These are phyloP conservation scores for Anoplius nigerrimus DNA, from an alignment of 2,888 invertebrate species.

Conservation along the genomic window DNA sequence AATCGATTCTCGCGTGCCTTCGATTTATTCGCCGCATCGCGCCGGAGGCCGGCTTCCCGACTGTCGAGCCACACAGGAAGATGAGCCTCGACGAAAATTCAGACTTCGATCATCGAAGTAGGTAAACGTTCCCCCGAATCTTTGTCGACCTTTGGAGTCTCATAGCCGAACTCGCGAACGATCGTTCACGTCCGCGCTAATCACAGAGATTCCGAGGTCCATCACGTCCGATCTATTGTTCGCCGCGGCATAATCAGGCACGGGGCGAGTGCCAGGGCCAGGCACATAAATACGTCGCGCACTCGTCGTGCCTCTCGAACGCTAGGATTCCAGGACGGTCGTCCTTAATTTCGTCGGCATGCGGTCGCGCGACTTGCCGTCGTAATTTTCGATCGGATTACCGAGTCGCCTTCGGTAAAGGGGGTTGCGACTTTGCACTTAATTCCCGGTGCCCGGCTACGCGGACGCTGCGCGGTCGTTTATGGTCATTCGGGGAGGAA, in stretches of 20 bases:
- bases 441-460: conserved; percentile 43
- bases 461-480: conserved; percentile 45
- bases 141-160: too few relatives aligned
- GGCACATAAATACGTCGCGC: too few relatives aligned
- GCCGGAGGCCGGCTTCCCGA: too few relatives aligned
- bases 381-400: conserved; percentile 13
- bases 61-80: too few relatives aligned
- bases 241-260: too few relatives aligned
- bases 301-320: too few relatives aligned
- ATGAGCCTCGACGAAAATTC: too few relatives aligned
- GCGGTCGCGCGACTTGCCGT: background rate
- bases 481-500: conserved; percentile 60
- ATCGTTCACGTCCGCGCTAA: background rate
- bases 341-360: conserved; percentile 11
- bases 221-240: background rate
- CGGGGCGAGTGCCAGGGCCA: too few relatives aligned
- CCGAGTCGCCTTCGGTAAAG: conserved; percentile 12
- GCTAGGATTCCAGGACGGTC: background rate
- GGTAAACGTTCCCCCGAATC: too few relatives aligned
- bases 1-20: background rate
- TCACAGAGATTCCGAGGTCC: background rate
- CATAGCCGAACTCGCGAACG: too few relatives aligned
- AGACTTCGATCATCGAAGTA: too few relatives aligned
- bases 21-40: too few relatives aligned
- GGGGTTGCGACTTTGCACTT: conserved; percentile 33